A percentile compares a stretch with the other conserved stretches of the same genome.
These are phyloP conservation scores for Cerastis rubricosa DNA, from an alignment of 2,888 invertebrate species.

Conservation along the genomic window DNA sequence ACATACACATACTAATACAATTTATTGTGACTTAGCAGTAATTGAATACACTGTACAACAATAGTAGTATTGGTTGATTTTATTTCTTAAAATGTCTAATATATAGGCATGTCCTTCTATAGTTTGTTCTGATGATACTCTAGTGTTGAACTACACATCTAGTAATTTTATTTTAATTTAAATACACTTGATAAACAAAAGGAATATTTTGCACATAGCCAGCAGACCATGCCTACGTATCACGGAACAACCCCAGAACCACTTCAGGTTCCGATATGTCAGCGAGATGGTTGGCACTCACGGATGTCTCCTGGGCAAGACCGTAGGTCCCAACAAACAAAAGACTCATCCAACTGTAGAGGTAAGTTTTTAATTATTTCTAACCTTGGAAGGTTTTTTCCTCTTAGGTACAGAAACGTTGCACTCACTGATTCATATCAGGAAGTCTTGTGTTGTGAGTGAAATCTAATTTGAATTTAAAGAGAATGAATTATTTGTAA, in stretches of 20 bases:
- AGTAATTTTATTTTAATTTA: not conserved
- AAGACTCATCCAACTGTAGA: constrained; percentile 95
- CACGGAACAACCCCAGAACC: constrained; percentile 94
- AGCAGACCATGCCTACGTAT: constrained; percentile 91
- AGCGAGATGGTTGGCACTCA: constrained; percentile 97
- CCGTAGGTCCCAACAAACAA: constrained; percentile 89
- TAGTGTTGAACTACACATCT: not conserved
- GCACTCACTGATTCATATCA: constrained; percentile 38
- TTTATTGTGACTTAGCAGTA: not conserved
- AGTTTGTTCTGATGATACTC: not conserved
- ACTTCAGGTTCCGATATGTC: constrained; percentile 96
- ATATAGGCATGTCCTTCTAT: not conserved
- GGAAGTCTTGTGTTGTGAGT: constrained; percentile 29
- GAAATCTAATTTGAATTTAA: constrained; percentile 1
- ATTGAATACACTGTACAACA: not conserved
- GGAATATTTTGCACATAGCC: constrained; percentile 56
- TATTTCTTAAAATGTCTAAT: not conserved
- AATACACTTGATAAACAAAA: not conserved
- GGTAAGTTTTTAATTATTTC: constrained; percentile 83
- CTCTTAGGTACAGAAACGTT: constrained; percentile 17
- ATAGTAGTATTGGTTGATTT: not conserved
- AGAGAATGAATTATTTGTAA: not conserved
- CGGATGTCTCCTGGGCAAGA: constrained; percentile 93
- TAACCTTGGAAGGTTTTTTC: constrained; percentile 35
- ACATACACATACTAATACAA: not conserved